Conservation (phyloP, 2,888 invertebrate species). For the Hyposoter didymator region DNA sequence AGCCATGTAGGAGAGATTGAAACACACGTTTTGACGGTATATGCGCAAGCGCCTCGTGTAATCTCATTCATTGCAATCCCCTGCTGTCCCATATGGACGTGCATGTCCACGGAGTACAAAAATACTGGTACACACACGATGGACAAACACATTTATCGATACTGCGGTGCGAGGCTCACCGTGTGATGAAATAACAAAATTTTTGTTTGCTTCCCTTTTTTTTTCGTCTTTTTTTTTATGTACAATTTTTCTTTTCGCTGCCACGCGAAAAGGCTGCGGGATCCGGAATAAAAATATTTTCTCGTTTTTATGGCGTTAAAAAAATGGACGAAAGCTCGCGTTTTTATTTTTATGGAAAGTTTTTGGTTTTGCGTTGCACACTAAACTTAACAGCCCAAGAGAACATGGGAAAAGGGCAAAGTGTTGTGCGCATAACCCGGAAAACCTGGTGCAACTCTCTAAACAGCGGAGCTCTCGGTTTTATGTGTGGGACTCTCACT, state of each 20-base stretch:
- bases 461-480: background rate
- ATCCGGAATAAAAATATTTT: background rate
- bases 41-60: slow-evolving; percentile 38
- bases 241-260: background rate
- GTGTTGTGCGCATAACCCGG: slow-evolving; percentile 21
- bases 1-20: slow-evolving; percentile 1
- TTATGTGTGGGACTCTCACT: background rate
- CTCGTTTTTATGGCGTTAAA: background rate
- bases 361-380: background rate
- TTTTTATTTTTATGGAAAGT: background rate
- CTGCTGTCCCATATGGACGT: slow-evolving; percentile 17
- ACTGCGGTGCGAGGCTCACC: slow-evolving; percentile 16
- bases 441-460: slow-evolving; percentile 20
- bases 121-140: background rate
- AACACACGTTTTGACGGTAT: slow-evolving; percentile 27
- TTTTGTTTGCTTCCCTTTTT: slow-evolving; percentile 16
- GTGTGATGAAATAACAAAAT: slow-evolving; percentile 17
- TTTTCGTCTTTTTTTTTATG: background rate
- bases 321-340: background rate
- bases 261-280: background rate
- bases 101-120: slow-evolving; percentile 26
- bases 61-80: slow-evolving; percentile 60
- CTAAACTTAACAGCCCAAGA: background rate
- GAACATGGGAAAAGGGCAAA: background rate
- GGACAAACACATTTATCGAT: slow-evolving; percentile 35